Conservation (phyloP, 2,888 invertebrate genomes). For the Branchellion lobata region DNA sequence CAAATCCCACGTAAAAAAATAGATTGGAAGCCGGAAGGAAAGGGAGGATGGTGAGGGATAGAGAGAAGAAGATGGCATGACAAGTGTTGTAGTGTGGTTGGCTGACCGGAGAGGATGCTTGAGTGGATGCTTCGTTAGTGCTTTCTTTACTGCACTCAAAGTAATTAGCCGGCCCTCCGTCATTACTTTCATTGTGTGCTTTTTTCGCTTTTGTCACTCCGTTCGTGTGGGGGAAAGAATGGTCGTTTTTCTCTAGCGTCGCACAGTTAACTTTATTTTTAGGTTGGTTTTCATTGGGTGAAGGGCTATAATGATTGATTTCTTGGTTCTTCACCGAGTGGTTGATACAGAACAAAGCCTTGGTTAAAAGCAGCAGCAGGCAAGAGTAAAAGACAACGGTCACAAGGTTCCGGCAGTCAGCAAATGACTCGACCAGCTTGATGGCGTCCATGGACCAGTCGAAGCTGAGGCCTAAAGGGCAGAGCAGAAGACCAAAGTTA, state of each 20-base stretch:
- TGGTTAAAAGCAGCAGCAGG: slow-evolving; percentile 52
- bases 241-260: not conserved
- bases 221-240: not conserved
- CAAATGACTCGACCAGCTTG: slow-evolving; percentile 76
- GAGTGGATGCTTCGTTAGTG: not conserved
- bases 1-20: slow-evolving; percentile 96
- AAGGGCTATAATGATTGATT: no score
- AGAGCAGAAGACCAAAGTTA: slow-evolving; percentile 82
- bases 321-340: not conserved
- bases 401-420: slow-evolving; percentile 78
- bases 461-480: slow-evolving; percentile 85
- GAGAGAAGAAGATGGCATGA: slow-evolving; percentile 55
- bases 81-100: not conserved
- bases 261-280: not conserved
- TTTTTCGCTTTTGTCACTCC: not conserved
- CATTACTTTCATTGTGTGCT: not conserved
- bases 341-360: not conserved
- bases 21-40: slow-evolving; percentile 93
- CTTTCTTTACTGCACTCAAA: not conserved
- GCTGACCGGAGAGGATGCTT: not conserved
- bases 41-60: slow-evolving; percentile 81
- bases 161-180: not conserved
- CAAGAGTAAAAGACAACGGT: slow-evolving; percentile 74
- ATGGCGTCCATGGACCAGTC: slow-evolving; percentile 99
- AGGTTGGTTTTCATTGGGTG: no score